phyloP scores from a whole-genome alignment of 2,113 vertebrate genomes.

The Corythaeola cristata region DNA sequence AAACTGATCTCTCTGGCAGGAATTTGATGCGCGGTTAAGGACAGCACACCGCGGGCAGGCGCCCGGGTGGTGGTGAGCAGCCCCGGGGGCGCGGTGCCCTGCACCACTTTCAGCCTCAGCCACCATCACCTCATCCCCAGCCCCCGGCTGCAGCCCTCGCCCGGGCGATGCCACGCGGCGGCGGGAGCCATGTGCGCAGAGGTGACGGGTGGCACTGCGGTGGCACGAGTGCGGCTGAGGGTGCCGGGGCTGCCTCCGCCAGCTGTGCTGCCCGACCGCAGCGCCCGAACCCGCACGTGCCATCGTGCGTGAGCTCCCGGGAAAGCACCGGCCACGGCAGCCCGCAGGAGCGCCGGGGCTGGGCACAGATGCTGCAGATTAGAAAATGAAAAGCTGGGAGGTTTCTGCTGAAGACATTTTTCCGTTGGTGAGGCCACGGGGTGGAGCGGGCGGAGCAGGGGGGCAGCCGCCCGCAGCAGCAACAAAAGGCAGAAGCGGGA shows the following conservation, averaged over 20 bases:
- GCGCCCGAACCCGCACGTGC: neutral
- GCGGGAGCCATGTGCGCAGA: fast-evolving
- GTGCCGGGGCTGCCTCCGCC: too few species aligned
- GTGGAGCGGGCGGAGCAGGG: slow-evolving; percentile 5
- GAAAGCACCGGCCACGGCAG: neutral
- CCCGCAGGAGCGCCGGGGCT: neutral
- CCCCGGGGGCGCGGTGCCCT: neutral
- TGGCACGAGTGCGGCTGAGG: fast-evolving
- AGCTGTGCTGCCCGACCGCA: fast-evolving
- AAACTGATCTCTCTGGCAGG: neutral
- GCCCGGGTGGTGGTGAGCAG: fast-evolving
- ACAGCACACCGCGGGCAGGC: fast-evolving
- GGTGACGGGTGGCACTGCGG: neutral
- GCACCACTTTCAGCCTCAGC: fast-evolving
- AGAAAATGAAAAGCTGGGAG: slow-evolving; percentile 25
- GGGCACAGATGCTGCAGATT: slow-evolving; percentile 65
- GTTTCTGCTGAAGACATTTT: slow-evolving; percentile 61
- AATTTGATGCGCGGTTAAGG: fast-evolving
- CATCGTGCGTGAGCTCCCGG: neutral
- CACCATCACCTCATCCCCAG: neutral
- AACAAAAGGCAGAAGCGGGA: slow-evolving; percentile 41
- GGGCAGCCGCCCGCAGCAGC: slow-evolving; percentile 24
- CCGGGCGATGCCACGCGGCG: neutral
- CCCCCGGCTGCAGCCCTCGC: neutral
- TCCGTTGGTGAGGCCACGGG: slow-evolving; percentile 45